Base-by-base conservation (phyloP, 2,113 vertebrate species). In the Dromaius novaehollandiae region DNA sequence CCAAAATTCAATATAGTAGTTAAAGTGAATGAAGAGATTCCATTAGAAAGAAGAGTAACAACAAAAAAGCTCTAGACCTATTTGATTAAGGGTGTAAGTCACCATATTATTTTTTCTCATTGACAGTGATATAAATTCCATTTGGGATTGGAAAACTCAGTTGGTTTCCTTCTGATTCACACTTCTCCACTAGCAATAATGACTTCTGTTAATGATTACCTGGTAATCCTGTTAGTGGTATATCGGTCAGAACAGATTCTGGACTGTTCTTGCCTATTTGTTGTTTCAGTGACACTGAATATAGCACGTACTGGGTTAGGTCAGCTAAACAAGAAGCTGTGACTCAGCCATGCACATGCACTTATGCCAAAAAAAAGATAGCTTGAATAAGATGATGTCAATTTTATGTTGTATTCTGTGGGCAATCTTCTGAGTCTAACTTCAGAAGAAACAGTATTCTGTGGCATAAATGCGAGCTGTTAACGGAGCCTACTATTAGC, bases 401-500 rank as follows among this genome's bases (percentile, higher is more conserved):
- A 11, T 75, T 61, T 84, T 82, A 75, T 90, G 11, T 38, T 76
- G 46, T 71, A 28, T 78, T 83, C 32, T 88, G 19, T 61, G 38
- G 38, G 5, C 1, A 3, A 44, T 19, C 4, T 0, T 70, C 19
- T 1, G 3, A 81, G 14, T 44, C n/a, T 58, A 42, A 12, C 36
- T 95, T 92, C 66, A 77, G 66, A 65, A 95, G n/a, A 26, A 92
- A 55, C 65, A 50, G 24, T 18, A 17, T 84, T 78, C 42, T 76
- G 38, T 26, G 9, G 1, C 77, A 32, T 81, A 71, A 92, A 60
- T 74, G 63, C 42, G 53, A 84, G 38, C 40, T 56, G 87, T 63
- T 53, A 73, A 22, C 58, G 86, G 60, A 71, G n/a, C 32, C 51
- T 65, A 44, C 28, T 81, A 17, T 65, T 87, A 65, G 42, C 32